Evolutionary conservation across 1,140 invertebrate genomes (phyloP).

Genomic region (Temnothorax nylanderi): DNA sequence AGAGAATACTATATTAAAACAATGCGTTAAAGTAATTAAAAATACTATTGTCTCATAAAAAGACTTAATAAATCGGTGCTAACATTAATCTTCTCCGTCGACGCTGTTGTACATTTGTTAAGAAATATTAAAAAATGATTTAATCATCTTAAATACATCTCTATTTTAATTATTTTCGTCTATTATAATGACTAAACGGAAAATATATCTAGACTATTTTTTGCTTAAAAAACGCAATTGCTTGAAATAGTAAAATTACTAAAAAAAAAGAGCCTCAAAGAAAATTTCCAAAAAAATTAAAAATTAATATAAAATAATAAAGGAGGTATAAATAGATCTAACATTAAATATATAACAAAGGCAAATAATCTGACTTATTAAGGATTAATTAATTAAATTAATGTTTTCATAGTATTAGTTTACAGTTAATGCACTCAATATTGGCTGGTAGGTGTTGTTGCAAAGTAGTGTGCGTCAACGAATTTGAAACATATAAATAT

Average conservation of each 20-base stretch:
- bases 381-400: not conserved
- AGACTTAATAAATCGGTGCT: not conserved
- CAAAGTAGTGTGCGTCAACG: not conserved
- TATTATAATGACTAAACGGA: not conserved
- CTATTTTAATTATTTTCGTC: not conserved
- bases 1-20: not conserved
- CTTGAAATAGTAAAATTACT: not conserved
- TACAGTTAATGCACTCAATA: slow-evolving; percentile 3
- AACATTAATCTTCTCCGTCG: not conserved
- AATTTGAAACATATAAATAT: slow-evolving; percentile 37
- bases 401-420: not conserved
- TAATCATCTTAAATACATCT: not conserved
- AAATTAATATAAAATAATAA: not conserved
- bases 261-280: not conserved
- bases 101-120: not conserved
- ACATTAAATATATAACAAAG: not conserved
- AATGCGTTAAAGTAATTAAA: slow-evolving; percentile 22
- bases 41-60: not conserved
- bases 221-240: not conserved
- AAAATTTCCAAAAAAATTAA: not conserved
- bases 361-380: not conserved
- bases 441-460: not conserved
- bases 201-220: not conserved
- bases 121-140: not conserved
- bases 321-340: not conserved